Percentiles rank a stretch among this genome's conserved stretches.
phyloP scores from a whole-genome alignment of 1,140 invertebrate species.

The Pissodes strobi region DNA sequence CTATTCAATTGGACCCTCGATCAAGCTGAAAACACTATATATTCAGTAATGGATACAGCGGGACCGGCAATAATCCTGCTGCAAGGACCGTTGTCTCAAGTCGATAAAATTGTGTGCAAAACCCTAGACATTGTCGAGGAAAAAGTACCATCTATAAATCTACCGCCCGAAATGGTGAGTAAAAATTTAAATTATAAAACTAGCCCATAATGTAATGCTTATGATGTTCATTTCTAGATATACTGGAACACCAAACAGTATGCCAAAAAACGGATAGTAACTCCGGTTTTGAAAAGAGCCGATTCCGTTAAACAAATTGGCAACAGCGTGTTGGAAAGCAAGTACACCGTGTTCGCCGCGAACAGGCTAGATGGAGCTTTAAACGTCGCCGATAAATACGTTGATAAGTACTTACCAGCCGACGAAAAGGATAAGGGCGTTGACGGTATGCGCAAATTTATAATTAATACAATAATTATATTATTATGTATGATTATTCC shows the following conservation, averaged over 20 bases:
- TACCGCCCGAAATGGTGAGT: slow-evolving; percentile 76
- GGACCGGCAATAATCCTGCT: slow-evolving; percentile 69
- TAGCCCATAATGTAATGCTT: too few species aligned
- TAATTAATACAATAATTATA: too few species aligned
- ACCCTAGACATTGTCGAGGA: slow-evolving; percentile 78
- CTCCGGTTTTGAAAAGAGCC: slow-evolving; percentile 71
- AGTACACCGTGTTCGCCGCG: slow-evolving; percentile 70
- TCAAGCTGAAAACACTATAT: slow-evolving; percentile 71
- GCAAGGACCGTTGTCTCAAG: slow-evolving; percentile 69
- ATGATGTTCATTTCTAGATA: too few species aligned
- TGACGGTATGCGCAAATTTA: too few species aligned
- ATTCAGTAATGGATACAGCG: slow-evolving; percentile 68
- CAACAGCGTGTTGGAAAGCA: slow-evolving; percentile 64
- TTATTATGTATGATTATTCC: too few species aligned
- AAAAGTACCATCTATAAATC: slow-evolving; percentile 73
- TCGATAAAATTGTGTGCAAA: slow-evolving; percentile 75
- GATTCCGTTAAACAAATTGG: slow-evolving; percentile 78
- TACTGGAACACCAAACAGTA: slow-evolving; percentile 77
- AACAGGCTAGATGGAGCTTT: slow-evolving; percentile 72
- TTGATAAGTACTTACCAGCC: slow-evolving; percentile 77
- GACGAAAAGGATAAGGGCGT: slow-evolving; percentile 53
- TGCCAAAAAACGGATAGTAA: slow-evolving; percentile 65
- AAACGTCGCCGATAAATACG: slow-evolving; percentile 75
- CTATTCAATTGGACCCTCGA: slow-evolving; percentile 73
- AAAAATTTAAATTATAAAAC: too few species aligned